Evolutionary conservation across 1,140 invertebrate species (phyloP).

Genomic region (Drosophila teissieri): DNA sequence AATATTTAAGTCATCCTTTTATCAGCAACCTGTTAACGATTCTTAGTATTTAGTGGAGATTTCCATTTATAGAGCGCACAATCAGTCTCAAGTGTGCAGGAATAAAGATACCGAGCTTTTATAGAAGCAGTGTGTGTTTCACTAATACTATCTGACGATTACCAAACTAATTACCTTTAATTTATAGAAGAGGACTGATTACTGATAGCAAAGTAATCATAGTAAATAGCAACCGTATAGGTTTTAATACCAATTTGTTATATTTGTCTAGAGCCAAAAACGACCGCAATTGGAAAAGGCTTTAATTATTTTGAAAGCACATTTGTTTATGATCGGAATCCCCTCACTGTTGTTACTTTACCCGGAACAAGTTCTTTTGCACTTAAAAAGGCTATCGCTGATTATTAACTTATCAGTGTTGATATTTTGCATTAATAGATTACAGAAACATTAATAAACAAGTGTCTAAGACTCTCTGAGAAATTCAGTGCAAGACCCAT

Average conservation of each 20-base stretch:
- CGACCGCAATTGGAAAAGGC: too few relatives aligned
- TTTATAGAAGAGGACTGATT: conserved; percentile 1
- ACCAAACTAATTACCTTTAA: conserved; percentile 9
- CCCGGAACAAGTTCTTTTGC: background rate
- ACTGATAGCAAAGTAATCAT: background rate
- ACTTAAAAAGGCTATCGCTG: background rate
- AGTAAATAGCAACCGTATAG: background rate
- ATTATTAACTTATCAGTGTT: conserved; percentile 14
- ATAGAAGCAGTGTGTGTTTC: conserved; percentile 8
- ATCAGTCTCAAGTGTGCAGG: conserved; percentile 25
- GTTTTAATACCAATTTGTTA: background rate
- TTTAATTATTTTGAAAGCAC: background rate
- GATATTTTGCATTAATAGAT: conserved; percentile 9
- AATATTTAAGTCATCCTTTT: conserved; percentile 9
- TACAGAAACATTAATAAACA: background rate
- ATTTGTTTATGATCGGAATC: background rate
- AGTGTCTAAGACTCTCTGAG: conserved; percentile 1
- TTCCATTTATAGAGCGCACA: conserved; percentile 34
- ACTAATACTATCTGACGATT: conserved; percentile 14
- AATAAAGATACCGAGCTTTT: conserved; percentile 36
- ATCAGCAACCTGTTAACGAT: conserved; percentile 9
- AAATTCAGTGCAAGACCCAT: conserved; percentile 10
- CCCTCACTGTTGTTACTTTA: background rate
- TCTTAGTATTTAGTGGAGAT: conserved; percentile 24
- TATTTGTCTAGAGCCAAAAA: too few relatives aligned